phyloP scores from a whole-genome alignment of 2,797 vertebrate genomes.

The Epinephelus coioides region DNA sequence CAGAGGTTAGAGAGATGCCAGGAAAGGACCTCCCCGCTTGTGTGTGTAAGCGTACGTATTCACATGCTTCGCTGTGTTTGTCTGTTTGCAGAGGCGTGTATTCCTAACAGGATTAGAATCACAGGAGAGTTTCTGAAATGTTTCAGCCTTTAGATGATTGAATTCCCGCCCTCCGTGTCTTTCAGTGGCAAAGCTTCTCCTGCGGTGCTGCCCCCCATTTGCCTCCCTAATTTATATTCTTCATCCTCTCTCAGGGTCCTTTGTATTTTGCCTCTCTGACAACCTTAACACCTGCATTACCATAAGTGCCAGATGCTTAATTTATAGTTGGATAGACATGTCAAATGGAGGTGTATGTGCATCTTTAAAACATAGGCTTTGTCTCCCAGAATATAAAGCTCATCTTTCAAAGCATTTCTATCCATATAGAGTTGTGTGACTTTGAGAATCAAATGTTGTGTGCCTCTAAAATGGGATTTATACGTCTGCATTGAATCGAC shows the following conservation, averaged over 20 bases:
- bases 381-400: not conserved
- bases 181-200: slow-evolving; percentile 35
- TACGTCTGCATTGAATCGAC: too few relatives aligned
- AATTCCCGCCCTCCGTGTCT: slow-evolving; percentile 29
- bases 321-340: slow-evolving; percentile 7
- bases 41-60: slow-evolving; percentile 22
- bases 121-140: slow-evolving; percentile 54
- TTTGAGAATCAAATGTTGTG: not conserved
- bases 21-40: slow-evolving; percentile 40
- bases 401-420: not conserved
- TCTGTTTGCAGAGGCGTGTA: slow-evolving; percentile 35
- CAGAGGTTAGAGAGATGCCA: slow-evolving; percentile 66
- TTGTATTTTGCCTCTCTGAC: slow-evolving; percentile 33
- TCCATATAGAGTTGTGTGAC: not conserved
- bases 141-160: slow-evolving; percentile 52
- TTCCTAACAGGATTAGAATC: slow-evolving; percentile 66
- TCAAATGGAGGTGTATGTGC: not conserved
- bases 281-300: slow-evolving; percentile 32
- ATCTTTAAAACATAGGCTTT: slow-evolving; percentile 3
- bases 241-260: slow-evolving; percentile 14
- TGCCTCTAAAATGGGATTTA: not conserved
- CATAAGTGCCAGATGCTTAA: slow-evolving; percentile 29
- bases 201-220: slow-evolving; percentile 37
- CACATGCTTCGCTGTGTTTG: slow-evolving; percentile 39
- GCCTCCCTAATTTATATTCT: slow-evolving; percentile 42